These are phyloP conservation scores for Synanthedon andrenaeformis DNA, from an alignment of 2,888 invertebrate genomes.

Conservation along the genomic window DNA sequence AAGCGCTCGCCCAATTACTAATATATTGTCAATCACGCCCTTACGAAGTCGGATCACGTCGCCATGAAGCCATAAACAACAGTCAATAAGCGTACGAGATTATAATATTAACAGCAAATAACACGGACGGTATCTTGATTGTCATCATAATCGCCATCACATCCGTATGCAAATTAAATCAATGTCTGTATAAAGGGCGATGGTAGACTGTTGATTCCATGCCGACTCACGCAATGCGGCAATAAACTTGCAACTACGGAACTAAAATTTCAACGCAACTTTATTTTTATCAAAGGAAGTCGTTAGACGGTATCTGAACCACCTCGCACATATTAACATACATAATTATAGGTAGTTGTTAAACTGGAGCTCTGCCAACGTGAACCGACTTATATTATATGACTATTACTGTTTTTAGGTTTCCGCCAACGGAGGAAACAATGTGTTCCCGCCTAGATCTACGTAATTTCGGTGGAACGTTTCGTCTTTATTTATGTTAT, in stretches of 20 bases:
- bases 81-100: not conserved
- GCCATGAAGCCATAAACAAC: not conserved
- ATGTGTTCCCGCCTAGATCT: constrained; percentile 34
- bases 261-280: constrained; percentile 69
- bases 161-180: constrained; percentile 53
- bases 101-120: not conserved
- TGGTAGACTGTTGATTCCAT: constrained; percentile 50
- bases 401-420: constrained; percentile 53
- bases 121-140: not conserved
- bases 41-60: too few relatives aligned
- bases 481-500: not conserved
- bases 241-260: constrained; percentile 65
- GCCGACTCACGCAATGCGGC: constrained; percentile 55
- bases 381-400: constrained; percentile 48
- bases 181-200: constrained; percentile 66
- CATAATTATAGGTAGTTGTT: constrained; percentile 67
- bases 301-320: constrained; percentile 66
- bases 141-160: not conserved
- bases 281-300: constrained; percentile 69
- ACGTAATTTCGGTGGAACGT: constrained; percentile 21
- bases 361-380: constrained; percentile 59
- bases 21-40: too few relatives aligned
- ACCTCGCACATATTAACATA: constrained; percentile 66
- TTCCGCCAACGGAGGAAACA: constrained; percentile 46
- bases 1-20: too few relatives aligned